Conservation (phyloP, 2,888 invertebrate species). For the Trichogramma evanescens region DNA sequence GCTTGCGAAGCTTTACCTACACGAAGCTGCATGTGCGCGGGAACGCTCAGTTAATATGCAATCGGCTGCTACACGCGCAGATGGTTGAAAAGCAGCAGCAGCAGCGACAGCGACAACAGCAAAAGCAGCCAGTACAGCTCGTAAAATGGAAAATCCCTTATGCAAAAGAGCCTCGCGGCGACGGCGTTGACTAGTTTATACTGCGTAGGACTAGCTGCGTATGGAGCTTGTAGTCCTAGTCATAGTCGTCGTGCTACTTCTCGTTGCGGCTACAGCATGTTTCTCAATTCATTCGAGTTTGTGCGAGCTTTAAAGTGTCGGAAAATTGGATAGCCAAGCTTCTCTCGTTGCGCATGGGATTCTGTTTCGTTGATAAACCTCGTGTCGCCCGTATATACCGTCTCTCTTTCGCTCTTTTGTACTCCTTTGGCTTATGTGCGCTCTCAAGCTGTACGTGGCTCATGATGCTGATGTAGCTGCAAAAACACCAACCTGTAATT, state of each 20-base stretch:
- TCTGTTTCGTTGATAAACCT: not conserved
- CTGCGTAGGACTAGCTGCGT: not conserved
- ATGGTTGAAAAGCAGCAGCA: too few relatives aligned
- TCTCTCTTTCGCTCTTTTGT: slow-evolving; percentile 24
- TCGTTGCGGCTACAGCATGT: slow-evolving; percentile 19
- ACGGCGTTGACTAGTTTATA: not conserved
- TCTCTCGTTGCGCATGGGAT: slow-evolving; percentile 2
- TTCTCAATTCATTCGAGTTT: slow-evolving; percentile 16
- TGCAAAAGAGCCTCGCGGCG: slow-evolving; percentile 13
- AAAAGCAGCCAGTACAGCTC: not conserved
- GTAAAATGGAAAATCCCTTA: slow-evolving; percentile 19
- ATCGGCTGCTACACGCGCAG: not conserved
- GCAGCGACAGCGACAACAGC: too few relatives aligned
- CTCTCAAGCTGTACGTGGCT: not conserved
- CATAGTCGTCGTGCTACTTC: not conserved
- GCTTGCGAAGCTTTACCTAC: not conserved
- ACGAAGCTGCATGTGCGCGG: not conserved
- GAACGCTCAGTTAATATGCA: slow-evolving; percentile 12
- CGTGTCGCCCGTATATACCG: not conserved
- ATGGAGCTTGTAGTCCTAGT: not conserved
- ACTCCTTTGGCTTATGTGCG: slow-evolving; percentile 12
- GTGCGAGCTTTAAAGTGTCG: slow-evolving; percentile 18
- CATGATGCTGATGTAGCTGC: too few relatives aligned
- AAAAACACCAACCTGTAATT: too few relatives aligned
- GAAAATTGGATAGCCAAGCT: slow-evolving; percentile 25